Evolutionary conservation across 2,797 vertebrate species (phyloP).

Genomic region (Gallirallus australis): DNA sequence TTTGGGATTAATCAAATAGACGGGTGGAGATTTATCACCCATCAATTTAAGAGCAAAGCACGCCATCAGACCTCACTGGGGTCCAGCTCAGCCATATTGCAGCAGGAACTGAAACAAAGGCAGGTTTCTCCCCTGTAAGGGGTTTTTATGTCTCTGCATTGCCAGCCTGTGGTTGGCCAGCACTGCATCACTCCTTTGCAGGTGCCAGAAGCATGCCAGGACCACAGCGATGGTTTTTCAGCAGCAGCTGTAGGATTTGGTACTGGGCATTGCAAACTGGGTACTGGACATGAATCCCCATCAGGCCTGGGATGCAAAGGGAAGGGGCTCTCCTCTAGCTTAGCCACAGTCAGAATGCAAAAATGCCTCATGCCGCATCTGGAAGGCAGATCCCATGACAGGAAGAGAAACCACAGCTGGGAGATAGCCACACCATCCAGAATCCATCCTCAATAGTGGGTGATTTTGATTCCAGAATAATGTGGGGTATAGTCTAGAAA

Average conservation of each 20-base stretch:
- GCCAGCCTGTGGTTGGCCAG: not conserved
- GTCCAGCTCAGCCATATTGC: not conserved
- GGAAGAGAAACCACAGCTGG: not conserved
- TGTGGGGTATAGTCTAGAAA: rapidly evolving
- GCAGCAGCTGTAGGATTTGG: not conserved
- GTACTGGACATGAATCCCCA: not conserved
- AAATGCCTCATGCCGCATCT: rapidly evolving
- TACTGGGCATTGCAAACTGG: not conserved
- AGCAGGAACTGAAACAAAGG: not conserved
- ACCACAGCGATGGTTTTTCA: not conserved
- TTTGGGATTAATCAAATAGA: not conserved
- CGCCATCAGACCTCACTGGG: not conserved
- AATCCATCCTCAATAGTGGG: not conserved
- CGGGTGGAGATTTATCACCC: not conserved
- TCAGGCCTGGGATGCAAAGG: not conserved
- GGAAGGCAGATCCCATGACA: not conserved
- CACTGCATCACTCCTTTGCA: not conserved
- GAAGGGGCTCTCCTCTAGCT: not conserved
- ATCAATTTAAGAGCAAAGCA: not conserved
- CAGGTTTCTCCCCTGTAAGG: rapidly evolving
- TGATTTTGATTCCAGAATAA: not conserved
- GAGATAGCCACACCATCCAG: not conserved
- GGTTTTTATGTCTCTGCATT: not conserved
- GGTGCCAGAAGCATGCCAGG: not conserved
- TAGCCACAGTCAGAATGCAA: not conserved